Evolutionary conservation across 2,113 vertebrate genomes (phyloP).

Genomic region (Nerophis ophidion): DNA sequence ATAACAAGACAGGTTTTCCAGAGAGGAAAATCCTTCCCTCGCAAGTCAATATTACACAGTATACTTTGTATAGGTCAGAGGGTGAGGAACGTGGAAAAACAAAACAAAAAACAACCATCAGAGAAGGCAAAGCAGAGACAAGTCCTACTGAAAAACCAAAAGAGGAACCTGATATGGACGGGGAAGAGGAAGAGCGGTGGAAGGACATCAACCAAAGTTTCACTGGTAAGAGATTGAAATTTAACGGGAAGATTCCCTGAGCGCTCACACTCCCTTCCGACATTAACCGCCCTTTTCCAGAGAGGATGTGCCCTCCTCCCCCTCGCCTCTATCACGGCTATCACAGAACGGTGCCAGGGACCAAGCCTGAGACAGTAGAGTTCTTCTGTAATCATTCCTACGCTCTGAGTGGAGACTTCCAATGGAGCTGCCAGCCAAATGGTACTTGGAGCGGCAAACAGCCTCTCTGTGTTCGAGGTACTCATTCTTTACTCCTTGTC

Average conservation of each 20-base stretch:
- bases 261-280: background rate
- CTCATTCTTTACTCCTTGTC: background rate
- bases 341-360: slow-evolving; percentile 70
- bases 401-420: slow-evolving; percentile 79
- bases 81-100: slow-evolving; percentile 27
- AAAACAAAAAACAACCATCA: slow-evolving; percentile 19
- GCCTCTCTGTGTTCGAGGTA: slow-evolving; percentile 73
- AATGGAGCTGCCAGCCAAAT: slow-evolving; percentile 78
- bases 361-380: slow-evolving; percentile 72
- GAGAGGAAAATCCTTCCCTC: slow-evolving; percentile 28
- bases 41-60: slow-evolving; percentile 48
- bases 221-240: slow-evolving; percentile 35
- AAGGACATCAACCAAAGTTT: slow-evolving; percentile 62
- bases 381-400: slow-evolving; percentile 92
- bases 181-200: slow-evolving; percentile 41
- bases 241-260: background rate
- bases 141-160: slow-evolving; percentile 29
- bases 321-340: slow-evolving; percentile 83
- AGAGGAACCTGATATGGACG: slow-evolving; percentile 26
- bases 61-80: slow-evolving; percentile 46
- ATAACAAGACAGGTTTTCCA: slow-evolving; percentile 27
- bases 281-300: slow-evolving; percentile 49
- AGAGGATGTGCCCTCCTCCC: slow-evolving; percentile 78
- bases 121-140: slow-evolving; percentile 21
- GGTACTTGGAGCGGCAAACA: slow-evolving; percentile 70